These are phyloP conservation scores for Pterostichus madidus DNA, from an alignment of 2,888 invertebrate species.

Conservation along the genomic window DNA sequence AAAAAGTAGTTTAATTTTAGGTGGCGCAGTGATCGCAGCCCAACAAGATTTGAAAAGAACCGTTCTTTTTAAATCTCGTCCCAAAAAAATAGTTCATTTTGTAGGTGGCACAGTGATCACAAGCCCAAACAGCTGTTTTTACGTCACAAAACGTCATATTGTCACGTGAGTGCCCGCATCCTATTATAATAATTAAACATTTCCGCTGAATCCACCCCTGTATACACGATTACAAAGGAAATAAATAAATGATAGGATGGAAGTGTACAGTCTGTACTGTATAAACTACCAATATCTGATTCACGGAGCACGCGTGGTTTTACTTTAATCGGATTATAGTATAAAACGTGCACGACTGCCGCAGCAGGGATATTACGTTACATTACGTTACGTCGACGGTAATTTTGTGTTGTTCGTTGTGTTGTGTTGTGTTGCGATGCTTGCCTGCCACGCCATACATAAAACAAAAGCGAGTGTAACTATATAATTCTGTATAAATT, in stretches of 20 bases:
- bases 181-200: slow-evolving; percentile 17
- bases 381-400: slow-evolving; percentile 49
- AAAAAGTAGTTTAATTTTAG: no score
- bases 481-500: slow-evolving; percentile 32
- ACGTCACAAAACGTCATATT: no score
- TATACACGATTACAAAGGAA: slow-evolving; percentile 46
- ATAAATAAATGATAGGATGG: slow-evolving; percentile 53
- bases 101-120: no score
- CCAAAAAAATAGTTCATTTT: no score
- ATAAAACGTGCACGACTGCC: slow-evolving; percentile 40
- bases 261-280: slow-evolving; percentile 19
- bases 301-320: slow-evolving; percentile 42
- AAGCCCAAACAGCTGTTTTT: no score
- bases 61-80: no score
- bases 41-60: no score
- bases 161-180: no score
- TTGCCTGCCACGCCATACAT: slow-evolving; percentile 1
- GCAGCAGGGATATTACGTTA: slow-evolving; percentile 45
- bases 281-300: slow-evolving; percentile 50
- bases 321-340: slow-evolving; percentile 54
- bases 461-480: slow-evolving; percentile 26
- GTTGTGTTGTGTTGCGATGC: slow-evolving; percentile 3
- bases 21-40: no score
- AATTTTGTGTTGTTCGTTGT: slow-evolving; percentile 46
- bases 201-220: slow-evolving; percentile 24